Conservation (phyloP, 1,140 invertebrate species). For the Paracyclopina nana region DNA sequence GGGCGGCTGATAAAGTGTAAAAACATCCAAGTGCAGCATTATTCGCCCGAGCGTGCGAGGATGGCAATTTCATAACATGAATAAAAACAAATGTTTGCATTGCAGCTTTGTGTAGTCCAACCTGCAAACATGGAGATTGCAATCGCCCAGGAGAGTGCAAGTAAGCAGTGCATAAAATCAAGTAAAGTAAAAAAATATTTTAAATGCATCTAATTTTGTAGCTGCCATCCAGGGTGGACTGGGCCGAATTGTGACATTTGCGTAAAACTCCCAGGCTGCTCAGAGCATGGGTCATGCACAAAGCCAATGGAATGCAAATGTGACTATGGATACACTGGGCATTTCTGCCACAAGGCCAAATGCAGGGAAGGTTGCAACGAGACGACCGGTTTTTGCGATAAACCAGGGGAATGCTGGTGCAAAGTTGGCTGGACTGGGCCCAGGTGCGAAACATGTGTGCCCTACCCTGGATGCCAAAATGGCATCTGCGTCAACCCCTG, state of each 20-base stretch:
- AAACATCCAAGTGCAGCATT: background rate
- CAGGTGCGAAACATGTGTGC: conserved; percentile 32
- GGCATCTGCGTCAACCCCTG: conserved; percentile 31
- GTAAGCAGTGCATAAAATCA: background rate
- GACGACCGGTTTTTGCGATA: conserved; percentile 67
- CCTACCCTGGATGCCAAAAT: conserved; percentile 34
- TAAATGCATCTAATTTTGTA: conserved; percentile 19
- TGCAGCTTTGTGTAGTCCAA: background rate
- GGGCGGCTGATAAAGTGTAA: no score
- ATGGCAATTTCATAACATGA: no score
- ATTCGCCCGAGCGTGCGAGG: no score
- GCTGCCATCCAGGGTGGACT: conserved; percentile 33
- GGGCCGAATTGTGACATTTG: conserved; percentile 33
- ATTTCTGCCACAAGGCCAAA: conserved; percentile 53
- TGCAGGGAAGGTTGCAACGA: conserved; percentile 74
- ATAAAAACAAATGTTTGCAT: background rate
- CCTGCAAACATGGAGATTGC: background rate
- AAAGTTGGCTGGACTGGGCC: conserved; percentile 32
- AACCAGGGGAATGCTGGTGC: conserved; percentile 71
- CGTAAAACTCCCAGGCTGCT: conserved; percentile 33
- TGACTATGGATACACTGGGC: conserved; percentile 32
- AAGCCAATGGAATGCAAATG: conserved; percentile 35
- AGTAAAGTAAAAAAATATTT: background rate
- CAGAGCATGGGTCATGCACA: conserved; percentile 32
- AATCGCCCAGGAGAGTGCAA: background rate